Base-by-base conservation (phyloP, 1,140 invertebrate genomes). In the Cardiocondyla obscurior region DNA sequence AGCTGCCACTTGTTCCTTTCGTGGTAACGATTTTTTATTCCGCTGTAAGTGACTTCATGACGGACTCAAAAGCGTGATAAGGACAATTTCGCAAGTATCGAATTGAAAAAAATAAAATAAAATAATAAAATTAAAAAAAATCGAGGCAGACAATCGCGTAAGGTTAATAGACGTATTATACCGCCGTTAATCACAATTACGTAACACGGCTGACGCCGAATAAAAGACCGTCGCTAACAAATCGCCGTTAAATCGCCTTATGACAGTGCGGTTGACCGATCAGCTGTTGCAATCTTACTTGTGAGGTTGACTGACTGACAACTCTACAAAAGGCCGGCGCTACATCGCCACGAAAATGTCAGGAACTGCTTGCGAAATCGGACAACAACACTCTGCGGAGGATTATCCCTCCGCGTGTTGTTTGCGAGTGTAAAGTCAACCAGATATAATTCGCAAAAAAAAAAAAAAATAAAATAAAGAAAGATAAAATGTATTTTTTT, bases 311-410 rank as follows among this genome's bases (percentile, higher is more conserved):
- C 42, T 53, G 82, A 81, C 82, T 87, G 85, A 88, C 86, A 84
- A 84, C 83, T 77, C 79, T 73, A 91, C 90, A 92, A 90, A 89
- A 92, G 88, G 83, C 89, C 87, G 86, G 86, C 82, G 81, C 77
- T 82, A 79, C 44, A 46, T 81, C 57, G 82, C 83, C 76, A 91
- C 87, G 91, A 91, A 91, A 92, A 92, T 92, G 91, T 92, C 91
- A 92, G 86, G 88, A 76, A 73, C 60, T 65, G 85, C 46, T 92
- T 92, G 89, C 85, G 91, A 88, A 91, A 92, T 77, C 57, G 60
- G 74, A 86, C 65, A 81, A 81, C 85, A 44, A 49, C 65, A 14
- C 22, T 46, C 73, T 64, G 58, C 28, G 28, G n/a, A 85, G 69
- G 69, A 85, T 82, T 69, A 76, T 85, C 84, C 12, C 25, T 30